Conservation (phyloP, 1,140 invertebrate species). For the Drosophila rhopaloa region DNA sequence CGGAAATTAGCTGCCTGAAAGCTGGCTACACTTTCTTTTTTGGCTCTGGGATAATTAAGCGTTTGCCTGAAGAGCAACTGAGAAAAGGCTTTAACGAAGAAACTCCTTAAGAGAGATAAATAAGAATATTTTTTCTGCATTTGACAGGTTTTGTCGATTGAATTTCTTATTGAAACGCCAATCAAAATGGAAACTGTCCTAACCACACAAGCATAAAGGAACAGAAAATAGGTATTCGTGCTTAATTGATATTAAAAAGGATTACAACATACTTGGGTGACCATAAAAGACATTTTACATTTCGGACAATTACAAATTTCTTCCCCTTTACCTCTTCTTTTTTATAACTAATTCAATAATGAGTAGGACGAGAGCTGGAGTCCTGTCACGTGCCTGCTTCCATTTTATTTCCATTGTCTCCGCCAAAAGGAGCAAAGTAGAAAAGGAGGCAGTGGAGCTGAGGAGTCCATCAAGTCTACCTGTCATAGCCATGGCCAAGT, state of each 20-base stretch:
- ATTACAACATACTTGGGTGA: slow-evolving; percentile 49
- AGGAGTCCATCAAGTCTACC: slow-evolving; percentile 47
- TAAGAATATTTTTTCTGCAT: slow-evolving; percentile 43
- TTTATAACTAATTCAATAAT: slow-evolving; percentile 78
- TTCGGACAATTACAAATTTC: slow-evolving; percentile 64
- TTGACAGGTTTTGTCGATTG: slow-evolving; percentile 63
- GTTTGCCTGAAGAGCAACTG: slow-evolving; percentile 31
- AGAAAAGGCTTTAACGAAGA: slow-evolving; percentile 48
- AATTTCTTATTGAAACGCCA: slow-evolving; percentile 66
- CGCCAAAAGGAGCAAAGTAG: background rate
- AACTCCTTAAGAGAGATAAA: background rate
- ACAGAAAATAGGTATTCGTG: slow-evolving; percentile 58
- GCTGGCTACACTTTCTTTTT: slow-evolving; percentile 14
- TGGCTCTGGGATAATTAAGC: slow-evolving; percentile 57
- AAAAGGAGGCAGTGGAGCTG: background rate
- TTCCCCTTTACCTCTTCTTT: background rate
- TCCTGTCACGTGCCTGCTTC: slow-evolving; percentile 71
- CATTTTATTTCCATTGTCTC: slow-evolving; percentile 75
- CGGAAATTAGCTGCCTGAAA: slow-evolving; percentile 50
- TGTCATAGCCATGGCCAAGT: slow-evolving; percentile 66
- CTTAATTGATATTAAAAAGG: slow-evolving; percentile 58
- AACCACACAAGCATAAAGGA: slow-evolving; percentile 32
- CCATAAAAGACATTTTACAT: slow-evolving; percentile 21
- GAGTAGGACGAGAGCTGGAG: slow-evolving; percentile 51
- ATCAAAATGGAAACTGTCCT: slow-evolving; percentile 47